phyloP scores from a whole-genome alignment of 2,888 invertebrate species.

The Ochropleura plecta region DNA sequence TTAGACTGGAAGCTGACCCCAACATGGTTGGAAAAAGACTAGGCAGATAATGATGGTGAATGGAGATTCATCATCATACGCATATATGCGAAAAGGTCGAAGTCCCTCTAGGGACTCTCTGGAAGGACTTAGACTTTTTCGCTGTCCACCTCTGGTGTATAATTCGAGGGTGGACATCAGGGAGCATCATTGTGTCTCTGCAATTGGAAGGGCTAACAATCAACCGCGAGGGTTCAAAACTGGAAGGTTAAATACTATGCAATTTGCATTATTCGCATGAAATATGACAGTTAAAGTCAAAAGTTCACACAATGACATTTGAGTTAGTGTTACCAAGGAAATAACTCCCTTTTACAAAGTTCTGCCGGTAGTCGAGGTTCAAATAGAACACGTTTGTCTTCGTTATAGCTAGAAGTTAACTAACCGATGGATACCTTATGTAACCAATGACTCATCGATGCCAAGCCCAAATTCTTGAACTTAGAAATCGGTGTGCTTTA shows the following conservation, averaged over 20 bases:
- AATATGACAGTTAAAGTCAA: slow-evolving; percentile 25
- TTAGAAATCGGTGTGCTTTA: slow-evolving; percentile 7
- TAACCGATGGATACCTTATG: slow-evolving; percentile 43
- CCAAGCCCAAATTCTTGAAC: slow-evolving; percentile 58
- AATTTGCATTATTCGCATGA: background rate
- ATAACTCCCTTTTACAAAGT: slow-evolving; percentile 26
- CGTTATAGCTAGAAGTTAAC: slow-evolving; percentile 10
- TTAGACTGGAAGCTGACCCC: too few species aligned
- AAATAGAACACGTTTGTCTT: slow-evolving; percentile 41
- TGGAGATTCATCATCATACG: too few species aligned
- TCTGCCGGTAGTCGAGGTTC: slow-evolving; percentile 38
- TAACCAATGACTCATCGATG: slow-evolving; percentile 57
- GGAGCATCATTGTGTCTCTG: background rate
- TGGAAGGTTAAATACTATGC: background rate
- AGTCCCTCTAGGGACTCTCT: too few species aligned
- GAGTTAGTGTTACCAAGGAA: slow-evolving; percentile 10
- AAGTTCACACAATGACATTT: slow-evolving; percentile 56
- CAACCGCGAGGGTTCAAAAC: too few species aligned
- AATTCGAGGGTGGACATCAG: too few species aligned
- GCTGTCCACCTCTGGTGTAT: too few species aligned
- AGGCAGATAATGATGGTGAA: too few species aligned
- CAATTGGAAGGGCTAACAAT: background rate
- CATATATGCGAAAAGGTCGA: too few species aligned
- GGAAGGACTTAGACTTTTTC: too few species aligned
- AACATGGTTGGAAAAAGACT: too few species aligned